Base-by-base conservation (phyloP, 2,113 vertebrate genomes). In the Serinus canaria region DNA sequence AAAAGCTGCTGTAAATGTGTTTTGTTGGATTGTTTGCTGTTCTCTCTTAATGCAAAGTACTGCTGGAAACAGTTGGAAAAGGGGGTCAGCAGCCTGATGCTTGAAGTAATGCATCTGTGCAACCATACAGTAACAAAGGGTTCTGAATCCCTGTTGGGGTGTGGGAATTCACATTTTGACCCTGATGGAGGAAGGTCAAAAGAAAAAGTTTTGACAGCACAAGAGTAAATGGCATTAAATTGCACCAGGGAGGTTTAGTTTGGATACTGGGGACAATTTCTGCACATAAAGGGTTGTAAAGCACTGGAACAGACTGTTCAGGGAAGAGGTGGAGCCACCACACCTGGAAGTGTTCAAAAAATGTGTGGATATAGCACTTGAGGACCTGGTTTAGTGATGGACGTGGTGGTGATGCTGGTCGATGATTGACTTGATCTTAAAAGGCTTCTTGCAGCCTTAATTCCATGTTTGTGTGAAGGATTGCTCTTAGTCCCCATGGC, bases 231-330 rank as follows among this genome's bases (percentile, higher is more conserved):
- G 12, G 25, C 6, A 3, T 37, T 31, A 56, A 20, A 19, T 63
- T 37, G 22, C 12, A 19, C 8, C 0, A 0, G 11, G 24, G 30
- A 41, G 25, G 12, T 69, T 33, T 55, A 35, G 35, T 62, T 83
- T 39, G n/a, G 30, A 24, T 69, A 16, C 3, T 11, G 10, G 18
- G 31, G 22, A 43, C 12, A 20, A 24, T 77, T 69, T 63, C 63
- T 69, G 33, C 41, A 35, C 21, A 47, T 25, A 19, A 62, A 4
- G 31, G 21, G 27, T 41, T 76, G 41, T 69, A 43, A 62, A 55
- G n/a, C 12, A 16, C 41, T 76, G 70, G 41, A 69, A 47, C n/a
- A 55, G 23, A 30, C n/a, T 75, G 46, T 53, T 24, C 53, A 35
- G 30, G 55, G 47, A 49, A 43, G n/a, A 23, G 25, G 18, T 83